Conservation (phyloP, 2,113 vertebrate species). For the Amblyopsis rosae region DNA sequence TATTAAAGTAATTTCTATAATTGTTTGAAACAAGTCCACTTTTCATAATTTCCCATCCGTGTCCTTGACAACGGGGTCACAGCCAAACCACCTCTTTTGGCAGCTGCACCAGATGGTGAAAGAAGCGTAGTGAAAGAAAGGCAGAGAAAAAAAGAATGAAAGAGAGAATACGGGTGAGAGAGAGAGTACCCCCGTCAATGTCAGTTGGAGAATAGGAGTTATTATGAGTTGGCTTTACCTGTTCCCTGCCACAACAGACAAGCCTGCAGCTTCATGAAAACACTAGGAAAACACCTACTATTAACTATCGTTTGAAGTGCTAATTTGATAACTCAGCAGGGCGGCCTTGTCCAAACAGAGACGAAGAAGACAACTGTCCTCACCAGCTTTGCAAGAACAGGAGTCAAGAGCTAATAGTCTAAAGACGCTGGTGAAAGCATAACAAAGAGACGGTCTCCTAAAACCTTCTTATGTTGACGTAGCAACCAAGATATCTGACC, state of each 20-base stretch:
- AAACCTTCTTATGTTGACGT: slow-evolving; percentile 2
- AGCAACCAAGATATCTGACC: slow-evolving; percentile 10
- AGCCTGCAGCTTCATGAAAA: slow-evolving; percentile 39
- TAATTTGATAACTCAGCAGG: slow-evolving; percentile 56
- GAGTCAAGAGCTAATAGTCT: slow-evolving; percentile 52
- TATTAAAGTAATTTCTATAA: slow-evolving; percentile 93
- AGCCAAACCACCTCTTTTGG: slow-evolving; percentile 60
- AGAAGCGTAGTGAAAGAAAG: slow-evolving; percentile 52
- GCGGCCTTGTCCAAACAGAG: slow-evolving; percentile 59
- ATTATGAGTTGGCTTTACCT: slow-evolving; percentile 62
- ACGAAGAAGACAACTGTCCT: slow-evolving; percentile 41
- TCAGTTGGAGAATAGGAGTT: slow-evolving; percentile 64
- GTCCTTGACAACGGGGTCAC: slow-evolving; percentile 87
- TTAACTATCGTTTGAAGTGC: slow-evolving; percentile 58
- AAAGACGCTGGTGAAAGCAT: slow-evolving; percentile 49
- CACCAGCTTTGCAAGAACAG: slow-evolving; percentile 28
- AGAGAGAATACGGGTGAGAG: slow-evolving; percentile 53
- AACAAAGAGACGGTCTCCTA: slow-evolving; percentile 15
- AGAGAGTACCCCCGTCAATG: slow-evolving; percentile 59
- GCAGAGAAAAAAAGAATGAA: slow-evolving; percentile 43
- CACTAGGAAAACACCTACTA: slow-evolving; percentile 44
- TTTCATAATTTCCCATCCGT: slow-evolving; percentile 88
- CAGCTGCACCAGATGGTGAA: slow-evolving; percentile 77
- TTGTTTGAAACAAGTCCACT: slow-evolving; percentile 88
- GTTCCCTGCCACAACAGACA: slow-evolving; percentile 37